A percentile compares a stretch with the other conserved stretches of the same genome.
phyloP scores from a whole-genome alignment of 2,888 invertebrate species.

The Mantis religiosa region DNA sequence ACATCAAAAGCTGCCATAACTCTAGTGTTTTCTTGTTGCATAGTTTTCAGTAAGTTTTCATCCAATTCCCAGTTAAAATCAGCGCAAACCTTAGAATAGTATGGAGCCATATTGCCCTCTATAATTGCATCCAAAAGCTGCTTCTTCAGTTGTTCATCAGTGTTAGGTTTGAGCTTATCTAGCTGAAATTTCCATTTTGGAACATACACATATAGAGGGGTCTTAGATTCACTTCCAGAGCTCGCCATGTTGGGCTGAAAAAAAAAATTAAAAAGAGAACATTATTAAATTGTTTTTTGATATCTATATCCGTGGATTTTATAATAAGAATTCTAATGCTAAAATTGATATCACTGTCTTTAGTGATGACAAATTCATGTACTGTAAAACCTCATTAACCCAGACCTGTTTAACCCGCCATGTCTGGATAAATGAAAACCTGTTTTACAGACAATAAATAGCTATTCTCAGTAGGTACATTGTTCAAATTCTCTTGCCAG shows the following conservation, averaged over 20 bases:
- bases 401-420: too few species aligned
- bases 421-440: too few species aligned
- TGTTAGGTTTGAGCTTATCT: not conserved
- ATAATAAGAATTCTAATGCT: too few species aligned
- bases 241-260: not conserved
- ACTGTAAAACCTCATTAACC: too few species aligned
- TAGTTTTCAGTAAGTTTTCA: not conserved
- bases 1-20: not conserved
- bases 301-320: too few species aligned
- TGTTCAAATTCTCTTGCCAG: too few species aligned
- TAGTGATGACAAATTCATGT: too few species aligned
- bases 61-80: conserved; percentile 18
- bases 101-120: conserved; percentile 22
- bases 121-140: conserved; percentile 13
- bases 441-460: too few species aligned
- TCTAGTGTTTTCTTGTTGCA: conserved; percentile 2
- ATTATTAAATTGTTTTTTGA: too few species aligned
- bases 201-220: conserved; percentile 9
- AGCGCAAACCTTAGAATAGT: conserved; percentile 12
- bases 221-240: not conserved
- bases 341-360: too few species aligned
- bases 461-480: too few species aligned
- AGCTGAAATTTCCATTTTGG: conserved; percentile 14
- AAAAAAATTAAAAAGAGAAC: not conserved
- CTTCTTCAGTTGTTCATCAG: not conserved